Base-by-base conservation (phyloP, 2,888 invertebrate genomes). In the Chouioia cunea region DNA sequence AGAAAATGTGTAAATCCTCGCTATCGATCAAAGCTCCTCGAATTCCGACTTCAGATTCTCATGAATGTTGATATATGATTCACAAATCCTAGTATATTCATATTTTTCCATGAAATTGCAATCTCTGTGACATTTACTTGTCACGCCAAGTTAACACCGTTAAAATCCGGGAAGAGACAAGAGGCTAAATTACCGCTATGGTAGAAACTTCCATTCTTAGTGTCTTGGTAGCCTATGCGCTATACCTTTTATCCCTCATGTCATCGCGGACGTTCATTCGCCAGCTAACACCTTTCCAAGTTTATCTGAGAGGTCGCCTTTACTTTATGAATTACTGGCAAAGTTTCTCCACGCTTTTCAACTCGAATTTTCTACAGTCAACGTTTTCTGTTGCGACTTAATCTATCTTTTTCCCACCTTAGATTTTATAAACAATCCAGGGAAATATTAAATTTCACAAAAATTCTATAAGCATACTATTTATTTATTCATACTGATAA, bases 301-400 rank as follows among this genome's bases (percentile, higher is more conserved):
- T 72, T 70, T 74, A 47, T 16, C 36, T 62, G 54, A 58, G 67
- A 46, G 62, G 67, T 72, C 71, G 73, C 75, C 74, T 75, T 76
- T 76, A 75, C 77, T 76, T 75, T 76, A 76, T 76, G 75, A 78
- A 77, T 78, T 77, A 77, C 76, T 73, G 73, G 67, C 65, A 15
- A 76, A 79, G 77, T 79, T 79, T 77, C 65, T 54, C 71, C 74
- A 63, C 53, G 47, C 48, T 73, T 63, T 64, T 64, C 64, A n/a
- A 15, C 53, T 43, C 52, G 65, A 56, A 68, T 72, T 72, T 68
- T 68, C 60, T 52, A 36, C 27, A 50, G 44, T 60, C 36, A 54
- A 68, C 54, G 52, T 59, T 66, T 66, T 66, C 52, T 44, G 36
- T 63, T 63, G 57, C 27, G 44, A 18, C 46, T 58, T 50, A 23